phyloP scores from a whole-genome alignment of 2,888 invertebrate species.

The Urechis unicinctus region DNA sequence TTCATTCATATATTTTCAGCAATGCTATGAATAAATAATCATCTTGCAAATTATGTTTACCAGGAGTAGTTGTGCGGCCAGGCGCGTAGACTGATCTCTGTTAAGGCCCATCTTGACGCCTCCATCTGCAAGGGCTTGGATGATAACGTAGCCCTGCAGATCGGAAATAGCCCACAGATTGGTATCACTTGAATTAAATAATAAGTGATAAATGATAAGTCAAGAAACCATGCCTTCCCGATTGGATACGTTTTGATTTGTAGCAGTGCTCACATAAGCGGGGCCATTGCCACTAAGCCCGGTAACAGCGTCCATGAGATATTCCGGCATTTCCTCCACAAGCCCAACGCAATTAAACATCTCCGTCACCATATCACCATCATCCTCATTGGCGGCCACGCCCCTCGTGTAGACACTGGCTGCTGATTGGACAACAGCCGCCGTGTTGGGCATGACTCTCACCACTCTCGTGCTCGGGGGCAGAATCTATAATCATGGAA shows the following conservation, averaged over 20 bases:
- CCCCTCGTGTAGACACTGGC: slow-evolving; percentile 80
- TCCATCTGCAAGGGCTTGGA: slow-evolving; percentile 91
- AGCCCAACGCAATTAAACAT: slow-evolving; percentile 67
- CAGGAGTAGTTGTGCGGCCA: slow-evolving; percentile 85
- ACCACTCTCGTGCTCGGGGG: slow-evolving; percentile 64
- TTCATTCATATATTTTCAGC: too few species aligned
- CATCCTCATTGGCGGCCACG: slow-evolving; percentile 55
- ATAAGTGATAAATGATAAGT: not conserved
- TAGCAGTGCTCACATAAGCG: slow-evolving; percentile 73
- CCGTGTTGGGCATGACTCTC: slow-evolving; percentile 87
- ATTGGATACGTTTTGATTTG: too few species aligned
- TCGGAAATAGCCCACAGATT: too few species aligned
- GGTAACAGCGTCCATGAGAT: slow-evolving; percentile 71
- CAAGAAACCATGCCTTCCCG: not conserved
- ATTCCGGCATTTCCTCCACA: slow-evolving; percentile 75
- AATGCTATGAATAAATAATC: too few species aligned
- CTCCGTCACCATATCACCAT: slow-evolving; percentile 34
- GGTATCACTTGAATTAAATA: not conserved
- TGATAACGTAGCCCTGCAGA: slow-evolving; percentile 63
- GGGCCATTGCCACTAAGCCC: slow-evolving; percentile 83
- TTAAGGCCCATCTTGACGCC: slow-evolving; percentile 92
- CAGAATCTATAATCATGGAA: too few species aligned
- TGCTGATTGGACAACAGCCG: slow-evolving; percentile 73
- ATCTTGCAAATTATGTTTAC: slow-evolving; percentile 24
- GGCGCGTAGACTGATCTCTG: slow-evolving; percentile 72